Conservation (phyloP, 1,140 invertebrate species). For the Drosophila lacertosa region DNA sequence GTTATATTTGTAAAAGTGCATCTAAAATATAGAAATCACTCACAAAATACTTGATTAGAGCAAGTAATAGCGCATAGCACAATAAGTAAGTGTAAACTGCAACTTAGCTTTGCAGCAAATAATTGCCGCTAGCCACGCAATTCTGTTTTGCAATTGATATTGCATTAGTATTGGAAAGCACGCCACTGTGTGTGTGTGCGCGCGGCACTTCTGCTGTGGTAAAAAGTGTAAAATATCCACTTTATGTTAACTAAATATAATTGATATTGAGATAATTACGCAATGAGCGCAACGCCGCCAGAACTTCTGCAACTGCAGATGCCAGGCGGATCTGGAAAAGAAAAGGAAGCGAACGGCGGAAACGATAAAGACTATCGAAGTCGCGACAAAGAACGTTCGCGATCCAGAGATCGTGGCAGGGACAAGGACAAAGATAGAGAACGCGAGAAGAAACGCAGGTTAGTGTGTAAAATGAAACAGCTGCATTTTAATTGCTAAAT, state of each 20-base stretch:
- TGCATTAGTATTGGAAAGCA: conserved; percentile 16
- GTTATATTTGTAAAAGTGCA: conserved; percentile 7
- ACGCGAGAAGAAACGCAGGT: conserved; percentile 84
- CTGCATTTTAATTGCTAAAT: not conserved
- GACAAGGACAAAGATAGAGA: conserved; percentile 85
- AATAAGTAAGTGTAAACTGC: not conserved
- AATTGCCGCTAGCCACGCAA: conserved; percentile 21
- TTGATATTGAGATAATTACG: not conserved
- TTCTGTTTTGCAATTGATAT: conserved; percentile 8
- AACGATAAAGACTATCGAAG: conserved; percentile 42
- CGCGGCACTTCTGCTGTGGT: not conserved
- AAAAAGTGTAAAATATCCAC: conserved; percentile 5
- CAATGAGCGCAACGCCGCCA: conserved; percentile 73
- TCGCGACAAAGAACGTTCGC: conserved; percentile 68
- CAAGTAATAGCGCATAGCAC: conserved; percentile 28
- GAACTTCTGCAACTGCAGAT: conserved; percentile 30
- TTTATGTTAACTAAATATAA: conserved; percentile 29
- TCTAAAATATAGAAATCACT: not conserved
- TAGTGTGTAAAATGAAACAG: not conserved
- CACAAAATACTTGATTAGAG: conserved; percentile 32
- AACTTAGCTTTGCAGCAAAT: not conserved
- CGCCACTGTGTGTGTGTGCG: conserved; percentile 4
- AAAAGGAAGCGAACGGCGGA: conserved; percentile 58
- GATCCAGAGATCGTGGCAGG: conserved; percentile 75
- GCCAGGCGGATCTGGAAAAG: conserved; percentile 22